Evolutionary conservation across 2,113 vertebrate genomes (phyloP), one percentile per base, ranked within the genome.

Genomic region (Scopus umbretta): DNA sequence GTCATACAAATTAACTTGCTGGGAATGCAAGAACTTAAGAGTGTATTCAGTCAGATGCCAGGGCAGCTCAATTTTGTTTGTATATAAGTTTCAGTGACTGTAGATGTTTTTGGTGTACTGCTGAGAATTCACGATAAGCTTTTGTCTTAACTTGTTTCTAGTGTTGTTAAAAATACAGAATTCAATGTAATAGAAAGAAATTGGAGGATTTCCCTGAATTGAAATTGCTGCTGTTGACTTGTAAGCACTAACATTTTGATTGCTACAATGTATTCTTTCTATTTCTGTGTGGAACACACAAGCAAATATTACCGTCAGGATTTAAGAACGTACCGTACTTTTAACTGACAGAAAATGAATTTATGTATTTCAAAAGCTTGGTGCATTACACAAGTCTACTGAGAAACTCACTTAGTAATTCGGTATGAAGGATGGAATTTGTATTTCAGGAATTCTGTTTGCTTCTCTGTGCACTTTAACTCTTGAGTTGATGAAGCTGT

Each of bases 401-500:
- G 85, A 91, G 86, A 93, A 84, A 95, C 89, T 56, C 9, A 2
- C 42, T 11, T 11, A 55, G 34, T 66, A 67, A 34, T 78, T 49
- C 53, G 38, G 26, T 62, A 19, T 53, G 88, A 96, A 45, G 83
- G 82, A 63, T 16, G n/a, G 75, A 95, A 72, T 84, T 81, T 55
- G 55, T 36, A 47, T 95, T 90, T 94, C 71, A 94, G 81, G 29
- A 70, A 42, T 88, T 85, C 61, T 93, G 22, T 87, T 95, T 30
- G 30, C 26, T 87, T n/a, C n/a, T 62, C 26, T 84, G 68, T 81
- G 27, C 50, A 67, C 34, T 94, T 96, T 94, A 42, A 42, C n/a
- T n/a, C 65, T 78, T 94, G 56, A 95, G 87, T 93, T 92, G n/a
- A n/a, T n/a, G n/a, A n/a, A n/a, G n/a, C 80, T 94, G n/a, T 88